A percentile compares a stretch with the other conserved stretches of the same genome.
phyloP scores from a whole-genome alignment of 1,140 invertebrate genomes.

The Eupeodes corollae region DNA sequence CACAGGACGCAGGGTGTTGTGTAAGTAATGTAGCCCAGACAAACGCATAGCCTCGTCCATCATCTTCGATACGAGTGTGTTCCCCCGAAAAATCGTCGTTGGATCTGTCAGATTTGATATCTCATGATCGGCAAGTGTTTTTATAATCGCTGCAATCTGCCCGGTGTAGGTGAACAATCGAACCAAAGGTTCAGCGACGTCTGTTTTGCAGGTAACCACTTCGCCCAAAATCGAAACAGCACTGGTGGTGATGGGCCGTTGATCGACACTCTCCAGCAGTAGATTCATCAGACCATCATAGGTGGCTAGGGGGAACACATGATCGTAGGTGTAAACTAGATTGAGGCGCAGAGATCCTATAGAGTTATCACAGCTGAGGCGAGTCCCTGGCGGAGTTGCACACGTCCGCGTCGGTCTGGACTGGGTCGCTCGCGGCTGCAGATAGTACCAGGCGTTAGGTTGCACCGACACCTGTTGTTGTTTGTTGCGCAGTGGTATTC shows the following conservation, averaged over 20 bases:
- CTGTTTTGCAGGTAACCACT: conserved; percentile 71
- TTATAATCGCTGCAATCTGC: conserved; percentile 71
- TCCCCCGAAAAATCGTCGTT: conserved; percentile 88
- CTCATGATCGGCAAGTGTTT: conserved; percentile 69
- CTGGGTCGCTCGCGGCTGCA: conserved; percentile 59
- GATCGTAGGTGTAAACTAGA: conserved; percentile 77
- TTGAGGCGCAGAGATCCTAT: conserved; percentile 73
- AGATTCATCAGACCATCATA: conserved; percentile 67
- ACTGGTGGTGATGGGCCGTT: conserved; percentile 71
- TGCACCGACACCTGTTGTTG: conserved; percentile 48
- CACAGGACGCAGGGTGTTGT: conserved; percentile 69
- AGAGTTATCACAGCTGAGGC: conserved; percentile 46
- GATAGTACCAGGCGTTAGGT: conserved; percentile 63
- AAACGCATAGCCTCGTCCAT: conserved; percentile 92
- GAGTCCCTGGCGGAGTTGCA: conserved; percentile 55
- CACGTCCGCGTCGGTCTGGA: conserved; percentile 49
- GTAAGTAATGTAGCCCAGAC: conserved; percentile 76
- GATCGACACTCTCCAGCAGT: conserved; percentile 59
- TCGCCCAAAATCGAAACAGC: conserved; percentile 79
- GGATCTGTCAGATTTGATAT: conserved; percentile 80
- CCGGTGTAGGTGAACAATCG: conserved; percentile 73
- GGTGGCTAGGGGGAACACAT: conserved; percentile 69
- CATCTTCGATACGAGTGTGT: conserved; percentile 87
- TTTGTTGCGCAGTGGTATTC: conserved; percentile 58
- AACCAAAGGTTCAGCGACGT: conserved; percentile 76